Evolutionary conservation across 2,888 invertebrate genomes (phyloP).

Genomic region (Tuta absoluta): DNA sequence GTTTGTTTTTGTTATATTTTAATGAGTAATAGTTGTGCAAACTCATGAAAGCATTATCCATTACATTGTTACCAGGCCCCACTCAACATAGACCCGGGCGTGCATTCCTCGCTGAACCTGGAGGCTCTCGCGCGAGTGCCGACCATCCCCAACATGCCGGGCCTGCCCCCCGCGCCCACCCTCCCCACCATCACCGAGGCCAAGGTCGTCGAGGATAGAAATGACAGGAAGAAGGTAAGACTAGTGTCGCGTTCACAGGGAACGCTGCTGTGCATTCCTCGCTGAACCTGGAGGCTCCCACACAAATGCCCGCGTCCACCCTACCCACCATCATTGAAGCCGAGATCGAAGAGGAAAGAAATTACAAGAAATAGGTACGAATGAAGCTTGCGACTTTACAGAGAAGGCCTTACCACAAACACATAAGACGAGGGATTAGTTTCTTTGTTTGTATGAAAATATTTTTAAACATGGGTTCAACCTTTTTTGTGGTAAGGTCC

Average conservation of each 20-base stretch:
- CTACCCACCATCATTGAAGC: constrained; percentile 95
- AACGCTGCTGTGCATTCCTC: constrained; percentile 86
- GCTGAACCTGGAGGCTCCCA: constrained; percentile 89
- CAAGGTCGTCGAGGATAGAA: constrained; percentile 84
- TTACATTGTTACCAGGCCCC: too few species aligned
- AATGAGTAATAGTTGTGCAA: too few species aligned
- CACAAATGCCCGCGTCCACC: constrained; percentile 85
- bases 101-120: constrained; percentile 94
- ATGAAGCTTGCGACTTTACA: background rate
- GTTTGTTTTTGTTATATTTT: too few species aligned
- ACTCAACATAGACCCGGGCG: constrained; percentile 95
- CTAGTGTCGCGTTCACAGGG: too few species aligned
- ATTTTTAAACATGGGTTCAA: too few species aligned
- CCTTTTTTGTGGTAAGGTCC: too few species aligned
- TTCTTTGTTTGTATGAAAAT: too few species aligned
- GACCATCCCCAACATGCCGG: constrained; percentile 87
- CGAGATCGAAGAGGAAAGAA: constrained; percentile 84
- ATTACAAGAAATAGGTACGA: constrained; percentile 58
- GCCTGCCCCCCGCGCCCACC: constrained; percentile 91
- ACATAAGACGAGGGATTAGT: background rate
- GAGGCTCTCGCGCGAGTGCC: constrained; percentile 82
- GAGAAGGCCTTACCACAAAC: background rate
- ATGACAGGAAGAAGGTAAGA: constrained; percentile 59
- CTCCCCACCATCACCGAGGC: constrained; percentile 95
- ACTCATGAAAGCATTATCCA: too few species aligned